Conservation (phyloP, 92 coral and sea anemone genomes). For the Virgularia gustaviana region DNA sequence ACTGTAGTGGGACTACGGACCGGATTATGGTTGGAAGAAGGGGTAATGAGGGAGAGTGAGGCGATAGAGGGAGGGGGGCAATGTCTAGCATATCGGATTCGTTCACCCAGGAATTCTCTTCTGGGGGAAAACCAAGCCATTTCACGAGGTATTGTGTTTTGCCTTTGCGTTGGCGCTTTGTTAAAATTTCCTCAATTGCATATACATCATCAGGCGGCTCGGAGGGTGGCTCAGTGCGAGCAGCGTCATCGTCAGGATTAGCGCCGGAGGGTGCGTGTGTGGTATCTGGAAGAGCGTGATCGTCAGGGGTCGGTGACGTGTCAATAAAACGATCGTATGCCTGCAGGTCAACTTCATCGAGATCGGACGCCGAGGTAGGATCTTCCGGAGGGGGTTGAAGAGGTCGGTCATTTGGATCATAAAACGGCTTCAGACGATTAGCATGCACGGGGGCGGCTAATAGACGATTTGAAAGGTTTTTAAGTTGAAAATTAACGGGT, state of each 20-base stretch:
- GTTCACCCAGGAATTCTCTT: conserved; percentile 48
- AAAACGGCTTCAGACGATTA: conserved; percentile 49
- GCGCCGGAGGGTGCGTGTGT: conserved; percentile 17
- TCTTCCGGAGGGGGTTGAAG: conserved; percentile 35
- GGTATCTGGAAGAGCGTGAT: conserved; percentile 15
- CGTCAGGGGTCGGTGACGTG: conserved; percentile 27
- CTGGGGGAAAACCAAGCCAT: conserved; percentile 39
- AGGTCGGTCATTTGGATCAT: conserved; percentile 54
- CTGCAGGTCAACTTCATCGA: conserved; percentile 9
- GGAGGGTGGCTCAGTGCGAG: conserved; percentile 3
- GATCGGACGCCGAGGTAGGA: background rate
- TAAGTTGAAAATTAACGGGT: conserved; percentile 36
- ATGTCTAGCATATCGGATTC: background rate
- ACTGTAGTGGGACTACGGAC: too few relatives aligned
- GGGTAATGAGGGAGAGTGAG: background rate
- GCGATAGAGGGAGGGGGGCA: background rate
- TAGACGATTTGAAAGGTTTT: conserved; percentile 55
- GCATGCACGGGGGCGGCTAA: conserved; percentile 51
- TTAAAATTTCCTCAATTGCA: conserved; percentile 42
- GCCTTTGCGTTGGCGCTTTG: conserved; percentile 21
- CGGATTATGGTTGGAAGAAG: too few relatives aligned
- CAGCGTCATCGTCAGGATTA: conserved; percentile 10
- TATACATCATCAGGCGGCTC: background rate
- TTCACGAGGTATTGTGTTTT: conserved; percentile 36
- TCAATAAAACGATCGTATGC: background rate